phyloP scores from a whole-genome alignment of 2,797 vertebrate species.

The Hozukius guyotensis region DNA sequence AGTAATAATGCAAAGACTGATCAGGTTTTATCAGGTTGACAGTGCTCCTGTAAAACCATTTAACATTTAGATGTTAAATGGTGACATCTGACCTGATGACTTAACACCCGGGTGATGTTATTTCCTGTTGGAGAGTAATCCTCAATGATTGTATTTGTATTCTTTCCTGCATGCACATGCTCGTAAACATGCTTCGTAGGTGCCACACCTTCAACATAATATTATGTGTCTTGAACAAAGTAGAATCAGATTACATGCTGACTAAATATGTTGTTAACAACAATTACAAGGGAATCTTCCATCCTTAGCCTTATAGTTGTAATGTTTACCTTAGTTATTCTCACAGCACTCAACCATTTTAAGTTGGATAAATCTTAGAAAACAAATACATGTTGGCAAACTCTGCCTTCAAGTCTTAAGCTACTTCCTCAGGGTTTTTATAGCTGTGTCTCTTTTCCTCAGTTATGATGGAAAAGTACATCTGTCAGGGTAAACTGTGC shows the following conservation, averaged over 20 bases:
- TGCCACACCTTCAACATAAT: not conserved
- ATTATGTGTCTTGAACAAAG: not conserved
- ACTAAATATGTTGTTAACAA: not conserved
- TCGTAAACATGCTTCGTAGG: not conserved
- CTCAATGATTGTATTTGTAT: not conserved
- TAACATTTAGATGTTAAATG: conserved; percentile 42
- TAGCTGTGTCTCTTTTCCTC: not conserved
- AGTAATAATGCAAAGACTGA: not conserved
- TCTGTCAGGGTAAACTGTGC: not conserved
- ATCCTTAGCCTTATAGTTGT: not conserved
- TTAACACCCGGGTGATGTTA: conserved; percentile 36
- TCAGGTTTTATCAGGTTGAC: conserved; percentile 29
- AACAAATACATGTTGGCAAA: too few relatives aligned
- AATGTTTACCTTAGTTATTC: not conserved
- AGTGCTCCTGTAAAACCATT: conserved; percentile 33
- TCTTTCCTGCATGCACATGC: not conserved
- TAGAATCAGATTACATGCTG: not conserved
- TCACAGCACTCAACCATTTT: not conserved
- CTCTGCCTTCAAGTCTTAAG: not conserved
- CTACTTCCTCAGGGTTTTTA: not conserved
- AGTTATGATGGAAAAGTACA: not conserved
- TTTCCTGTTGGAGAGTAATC: conserved; percentile 35
- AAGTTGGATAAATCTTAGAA: too few relatives aligned
- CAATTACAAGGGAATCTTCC: not conserved
- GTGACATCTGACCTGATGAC: conserved; percentile 23